Evolutionary conservation across 2,113 vertebrate species (phyloP), one percentile per base, ranked within the genome.

Genomic region (Galeopterus variegatus): DNA sequence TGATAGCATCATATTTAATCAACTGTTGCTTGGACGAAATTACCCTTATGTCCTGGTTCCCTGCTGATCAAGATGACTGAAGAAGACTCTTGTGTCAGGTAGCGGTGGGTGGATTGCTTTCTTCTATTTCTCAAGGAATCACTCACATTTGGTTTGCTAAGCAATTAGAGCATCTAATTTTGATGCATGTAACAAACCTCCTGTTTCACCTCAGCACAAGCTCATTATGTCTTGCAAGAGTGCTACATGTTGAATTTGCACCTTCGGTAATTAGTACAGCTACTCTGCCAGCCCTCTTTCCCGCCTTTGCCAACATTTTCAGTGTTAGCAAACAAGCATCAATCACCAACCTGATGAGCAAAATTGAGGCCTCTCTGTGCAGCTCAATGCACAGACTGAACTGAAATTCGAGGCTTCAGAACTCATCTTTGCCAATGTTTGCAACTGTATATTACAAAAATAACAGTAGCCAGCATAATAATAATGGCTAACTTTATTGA

Each of bases 251-350:
- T 98, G 98, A 98, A 98, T 98, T 98, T 98, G 97, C 97, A 97
- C 96, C 96, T 97, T 81, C 50, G 14, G 97, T 98, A 98, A 99
- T 99, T 98, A 98, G 98, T 70, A 41, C 14, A 97, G 93, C 96
- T 96, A 88, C 88, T 93, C 90, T 97, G 97, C 97, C 98, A 96
- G 96, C 96, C 96, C 76, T 97, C 94, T 97, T 98, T 97, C 97
- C 97, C 77, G 93, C 98, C 97, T 98, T 98, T 98, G 97, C 97
- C 95, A 97, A 97, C 0, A 0, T 88, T 97, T 97, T 98, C 97
- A 94, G 98, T 97, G 98, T 98, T 97, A 97, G 97, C 48, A 97
- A 98, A 98, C 98, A 98, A 98, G 98, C 98, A 98, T 85, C 97
- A 98, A 97, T 97, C 98, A 98, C 95, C 96, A 96, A 80, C 88